Conservation (phyloP, 2,888 invertebrate species). For the Diarsia rubi region DNA sequence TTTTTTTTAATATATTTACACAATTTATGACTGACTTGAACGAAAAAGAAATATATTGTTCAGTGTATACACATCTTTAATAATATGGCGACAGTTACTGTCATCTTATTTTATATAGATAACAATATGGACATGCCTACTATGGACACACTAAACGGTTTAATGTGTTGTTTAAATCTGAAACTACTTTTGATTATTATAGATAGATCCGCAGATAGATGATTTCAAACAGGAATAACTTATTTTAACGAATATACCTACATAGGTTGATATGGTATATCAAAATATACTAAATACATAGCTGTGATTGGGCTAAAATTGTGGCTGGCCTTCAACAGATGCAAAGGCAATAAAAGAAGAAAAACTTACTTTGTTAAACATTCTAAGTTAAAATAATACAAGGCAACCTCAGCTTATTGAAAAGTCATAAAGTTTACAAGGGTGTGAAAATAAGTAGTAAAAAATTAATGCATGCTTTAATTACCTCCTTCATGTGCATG, state of each 20-base stretch:
- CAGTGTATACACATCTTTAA: slow-evolving; percentile 35
- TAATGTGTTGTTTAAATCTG: neutral
- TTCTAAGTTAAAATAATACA: neutral
- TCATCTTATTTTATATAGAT: slow-evolving; percentile 18
- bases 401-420: neutral
- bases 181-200: neutral
- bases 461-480: neutral
- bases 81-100: slow-evolving; percentile 34
- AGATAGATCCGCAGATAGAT: neutral
- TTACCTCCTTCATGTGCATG: slow-evolving; percentile 2
- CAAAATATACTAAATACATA: neutral
- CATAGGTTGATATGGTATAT: neutral
- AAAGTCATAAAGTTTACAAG: neutral
- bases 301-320: neutral
- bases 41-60: slow-evolving; percentile 49
- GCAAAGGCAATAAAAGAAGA: neutral
- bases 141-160: slow-evolving; percentile 6
- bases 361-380: neutral
- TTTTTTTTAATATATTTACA: slow-evolving; percentile 52
- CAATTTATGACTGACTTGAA: slow-evolving; percentile 54
- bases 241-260: neutral
- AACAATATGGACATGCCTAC: neutral
- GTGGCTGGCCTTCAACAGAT: slow-evolving; percentile 11
- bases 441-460: neutral
- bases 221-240: neutral